phyloP scores from a whole-genome alignment of 2,797 vertebrate species.

The Scyliorhinus canicula region DNA sequence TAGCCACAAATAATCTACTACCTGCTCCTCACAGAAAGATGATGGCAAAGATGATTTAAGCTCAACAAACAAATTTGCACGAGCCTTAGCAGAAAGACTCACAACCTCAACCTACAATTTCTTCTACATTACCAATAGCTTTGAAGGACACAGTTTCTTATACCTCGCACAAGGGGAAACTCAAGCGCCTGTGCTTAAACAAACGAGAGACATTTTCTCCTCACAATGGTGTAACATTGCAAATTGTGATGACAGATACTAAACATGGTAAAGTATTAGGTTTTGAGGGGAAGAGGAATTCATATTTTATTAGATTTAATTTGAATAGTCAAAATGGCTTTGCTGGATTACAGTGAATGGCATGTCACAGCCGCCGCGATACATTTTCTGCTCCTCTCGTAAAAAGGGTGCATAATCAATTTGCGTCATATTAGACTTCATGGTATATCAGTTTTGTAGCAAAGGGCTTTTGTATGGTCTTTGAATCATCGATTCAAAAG shows the following conservation, averaged over 20 bases:
- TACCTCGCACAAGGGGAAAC: background rate
- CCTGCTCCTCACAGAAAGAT: background rate
- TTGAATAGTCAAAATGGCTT: conserved; percentile 17
- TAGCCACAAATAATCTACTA: background rate
- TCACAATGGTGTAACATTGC: background rate
- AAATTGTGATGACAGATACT: conserved; percentile 28
- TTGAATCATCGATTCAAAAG: conserved; percentile 8
- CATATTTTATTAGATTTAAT: conserved; percentile 24
- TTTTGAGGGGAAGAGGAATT: background rate
- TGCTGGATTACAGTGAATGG: conserved; percentile 20
- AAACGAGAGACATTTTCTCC: background rate
- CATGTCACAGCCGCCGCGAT: background rate
- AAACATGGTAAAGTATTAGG: background rate
- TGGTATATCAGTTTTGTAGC: conserved; percentile 5
- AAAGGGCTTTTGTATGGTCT: conserved; percentile 5
- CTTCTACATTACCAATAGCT: too few relatives aligned
- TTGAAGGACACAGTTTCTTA: background rate
- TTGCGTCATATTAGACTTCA: conserved; percentile 25
- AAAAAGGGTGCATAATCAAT: conserved; percentile 35
- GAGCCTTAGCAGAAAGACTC: background rate
- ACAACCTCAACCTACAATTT: background rate
- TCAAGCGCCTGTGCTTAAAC: background rate
- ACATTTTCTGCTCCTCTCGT: background rate
- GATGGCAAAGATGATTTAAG: background rate
- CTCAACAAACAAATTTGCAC: background rate